Evolutionary conservation across 2,113 vertebrate genomes (phyloP).

Genomic region (Syngnathoides biaculeatus): DNA sequence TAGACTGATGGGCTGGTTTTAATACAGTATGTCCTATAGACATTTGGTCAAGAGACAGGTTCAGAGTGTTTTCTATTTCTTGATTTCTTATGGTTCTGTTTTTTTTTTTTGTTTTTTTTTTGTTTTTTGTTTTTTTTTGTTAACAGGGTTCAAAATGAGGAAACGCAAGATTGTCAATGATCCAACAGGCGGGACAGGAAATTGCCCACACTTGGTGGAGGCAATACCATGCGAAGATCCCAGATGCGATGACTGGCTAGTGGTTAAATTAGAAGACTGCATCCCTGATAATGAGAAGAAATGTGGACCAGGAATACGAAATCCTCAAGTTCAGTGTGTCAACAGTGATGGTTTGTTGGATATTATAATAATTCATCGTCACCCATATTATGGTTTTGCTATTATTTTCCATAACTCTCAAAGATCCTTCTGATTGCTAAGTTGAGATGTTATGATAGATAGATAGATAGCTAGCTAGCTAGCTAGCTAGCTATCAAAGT

Average conservation of each 20-base stretch:
- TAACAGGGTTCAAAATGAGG: slow-evolving; percentile 91
- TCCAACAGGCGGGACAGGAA: slow-evolving; percentile 82
- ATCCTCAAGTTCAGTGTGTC: slow-evolving; percentile 85
- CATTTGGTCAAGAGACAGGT: neutral
- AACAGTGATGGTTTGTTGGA: slow-evolving; percentile 83
- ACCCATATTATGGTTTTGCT: neutral
- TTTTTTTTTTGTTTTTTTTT: slow-evolving; percentile 22
- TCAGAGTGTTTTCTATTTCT: neutral
- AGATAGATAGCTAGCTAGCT: neutral
- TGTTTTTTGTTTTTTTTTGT: slow-evolving; percentile 10
- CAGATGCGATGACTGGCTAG: slow-evolving; percentile 89
- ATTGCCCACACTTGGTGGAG: slow-evolving; percentile 90
- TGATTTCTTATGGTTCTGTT: slow-evolving; percentile 4
- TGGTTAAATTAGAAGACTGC: slow-evolving; percentile 82
- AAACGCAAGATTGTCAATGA: slow-evolving; percentile 85
- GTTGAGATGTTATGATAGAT: neutral
- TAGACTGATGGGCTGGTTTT: neutral
- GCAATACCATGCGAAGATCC: slow-evolving; percentile 96
- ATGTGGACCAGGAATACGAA: slow-evolving; percentile 87
- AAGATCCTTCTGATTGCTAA: neutral
- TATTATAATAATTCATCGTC: neutral
- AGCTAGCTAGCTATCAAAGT: no score
- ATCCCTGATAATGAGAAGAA: slow-evolving; percentile 85
- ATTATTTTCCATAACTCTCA: neutral
- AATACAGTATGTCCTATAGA: neutral